Percentiles rank a stretch among this genome's conserved stretches.
Evolutionary conservation across 1,140 invertebrate genomes (phyloP).

Genomic region (Leguminivora glycinivorella): DNA sequence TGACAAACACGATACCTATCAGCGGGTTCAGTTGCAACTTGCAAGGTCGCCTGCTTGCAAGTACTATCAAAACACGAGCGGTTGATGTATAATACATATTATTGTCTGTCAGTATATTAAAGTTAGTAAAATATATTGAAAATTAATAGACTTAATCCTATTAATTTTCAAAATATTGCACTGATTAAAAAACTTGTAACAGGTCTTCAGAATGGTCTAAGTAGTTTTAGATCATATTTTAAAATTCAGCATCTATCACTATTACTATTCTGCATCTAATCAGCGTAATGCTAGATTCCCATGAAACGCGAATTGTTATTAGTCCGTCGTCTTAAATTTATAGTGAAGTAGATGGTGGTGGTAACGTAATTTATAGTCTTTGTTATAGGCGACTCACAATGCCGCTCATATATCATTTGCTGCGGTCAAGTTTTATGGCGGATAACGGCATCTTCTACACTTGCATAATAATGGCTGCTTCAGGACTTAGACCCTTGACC

Average conservation of each 20-base stretch:
- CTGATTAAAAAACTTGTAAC: too few species aligned
- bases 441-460: not conserved
- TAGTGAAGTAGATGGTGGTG: not conserved
- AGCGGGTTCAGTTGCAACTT: not conserved
- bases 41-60: not conserved
- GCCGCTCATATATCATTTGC: not conserved
- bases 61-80: not conserved
- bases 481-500: too few species aligned
- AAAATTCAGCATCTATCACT: too few species aligned
- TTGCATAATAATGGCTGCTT: not conserved
- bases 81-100: not conserved
- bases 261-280: not conserved
- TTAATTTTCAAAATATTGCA: too few species aligned
- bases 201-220: too few species aligned
- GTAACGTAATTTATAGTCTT: conserved; percentile 7
- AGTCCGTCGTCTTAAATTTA: not conserved
- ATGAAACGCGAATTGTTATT: not conserved
- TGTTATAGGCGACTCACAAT: conserved; percentile 7
- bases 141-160: too few species aligned
- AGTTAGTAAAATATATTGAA: too few species aligned
- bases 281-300: not conserved
- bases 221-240: too few species aligned
- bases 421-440: not conserved
- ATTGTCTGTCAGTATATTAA: too few species aligned
- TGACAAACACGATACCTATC: conserved; percentile 1